Evolutionary conservation across 2,797 vertebrate genomes (phyloP), one percentile per base, ranked within the genome.

Genomic region (Phrynocephalus guinanensis): DNA sequence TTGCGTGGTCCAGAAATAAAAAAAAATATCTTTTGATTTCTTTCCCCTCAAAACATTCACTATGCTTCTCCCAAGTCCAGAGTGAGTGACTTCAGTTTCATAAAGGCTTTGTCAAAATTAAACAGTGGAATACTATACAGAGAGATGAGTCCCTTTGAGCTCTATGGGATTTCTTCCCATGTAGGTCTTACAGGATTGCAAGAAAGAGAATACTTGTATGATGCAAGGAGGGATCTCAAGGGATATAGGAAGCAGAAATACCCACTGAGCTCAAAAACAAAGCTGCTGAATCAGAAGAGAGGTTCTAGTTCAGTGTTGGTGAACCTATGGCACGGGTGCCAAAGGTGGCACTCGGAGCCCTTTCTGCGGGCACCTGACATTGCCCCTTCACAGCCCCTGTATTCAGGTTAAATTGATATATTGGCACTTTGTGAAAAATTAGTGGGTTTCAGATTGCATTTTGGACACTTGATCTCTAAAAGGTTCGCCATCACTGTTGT

Each of bases 11-110:
- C 87, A 85, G 18, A 72, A 90, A 92, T 89, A 56, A 77, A 91
- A 30, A 24, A 30, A 24, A 75, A 22, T 85, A 91, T 18, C 38
- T 52, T 52, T 52, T 52, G 52, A 52, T 52, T 52, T 52, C 52
- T 60, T 75, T 63, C 52, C 38, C 18, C 1, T 79, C 91, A 81
- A 92, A 92, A 92, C 87, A 60, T 92, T 90, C 52, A 84, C 85
- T 86, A 91, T 95, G 90, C 63, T 83, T 85, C 84, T 84, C 92
- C 87, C 89, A 93, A 71, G 44, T 68, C 1, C 9, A 89, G 63
- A 72, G 85, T 85, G 92, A 85, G 2, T 70, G n/a, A 3, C n/a
- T 92, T 13, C 84, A 87, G 8, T 78, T 92, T 44, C 33, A 87
- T 91, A 92, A 84, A 79, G 86, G 18, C 11, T 18, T 1, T 66